Percentiles rank a stretch among this genome's conserved stretches.
Conservation (phyloP, 92 coral and sea anemone species). For the Desmophyllum pertusum region DNA sequence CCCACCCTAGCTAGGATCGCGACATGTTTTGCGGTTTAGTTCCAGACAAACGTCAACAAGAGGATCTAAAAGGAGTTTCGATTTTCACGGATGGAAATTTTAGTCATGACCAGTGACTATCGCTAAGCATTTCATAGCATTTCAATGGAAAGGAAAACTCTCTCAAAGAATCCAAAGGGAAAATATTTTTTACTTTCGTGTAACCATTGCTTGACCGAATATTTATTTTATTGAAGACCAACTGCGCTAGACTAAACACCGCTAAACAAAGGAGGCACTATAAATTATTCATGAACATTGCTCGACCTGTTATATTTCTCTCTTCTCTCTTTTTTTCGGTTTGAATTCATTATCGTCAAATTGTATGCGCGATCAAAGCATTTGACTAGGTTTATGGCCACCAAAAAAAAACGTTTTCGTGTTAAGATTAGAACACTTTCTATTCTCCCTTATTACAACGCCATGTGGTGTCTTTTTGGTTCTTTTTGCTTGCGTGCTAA, state of each 20-base stretch:
- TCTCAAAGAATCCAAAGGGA: neutral
- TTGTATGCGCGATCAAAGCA: neutral
- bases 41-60: constrained; percentile 28
- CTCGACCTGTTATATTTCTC: constrained; percentile 3
- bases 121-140: neutral
- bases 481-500: constrained; percentile 33
- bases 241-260: constrained; percentile 44
- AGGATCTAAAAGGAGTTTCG: neutral
- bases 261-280: constrained; percentile 10
- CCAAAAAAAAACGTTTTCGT: neutral
- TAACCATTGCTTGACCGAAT: constrained; percentile 9
- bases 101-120: neutral
- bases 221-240: constrained; percentile 36
- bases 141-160: neutral
- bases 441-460: neutral
- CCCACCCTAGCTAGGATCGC: constrained; percentile 16
- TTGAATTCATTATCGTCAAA: constrained; percentile 19
- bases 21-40: constrained; percentile 1
- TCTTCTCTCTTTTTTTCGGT: constrained; percentile 15
- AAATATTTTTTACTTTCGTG: neutral
- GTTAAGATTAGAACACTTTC: neutral
- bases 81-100: constrained; percentile 15
- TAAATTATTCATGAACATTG: constrained; percentile 30
- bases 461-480: neutral
- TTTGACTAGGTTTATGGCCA: neutral